Percentiles rank a stretch among this genome's conserved stretches.
phyloP scores from a whole-genome alignment of 2,113 vertebrate genomes.

The Pogona vitticeps region DNA sequence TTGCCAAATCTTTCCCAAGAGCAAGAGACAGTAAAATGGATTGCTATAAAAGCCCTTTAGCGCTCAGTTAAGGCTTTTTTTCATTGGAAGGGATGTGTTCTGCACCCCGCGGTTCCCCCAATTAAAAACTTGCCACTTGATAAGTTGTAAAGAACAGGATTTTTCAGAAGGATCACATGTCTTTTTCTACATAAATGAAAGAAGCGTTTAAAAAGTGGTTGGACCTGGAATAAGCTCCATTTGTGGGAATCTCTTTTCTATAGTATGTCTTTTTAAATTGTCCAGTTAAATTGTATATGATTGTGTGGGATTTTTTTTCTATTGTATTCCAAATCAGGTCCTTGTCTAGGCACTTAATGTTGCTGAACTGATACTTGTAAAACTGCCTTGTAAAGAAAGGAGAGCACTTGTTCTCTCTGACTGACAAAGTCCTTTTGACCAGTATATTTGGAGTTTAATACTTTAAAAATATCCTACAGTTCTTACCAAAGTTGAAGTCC shows the following conservation, averaged over 20 bases:
- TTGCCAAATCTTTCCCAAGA: neutral
- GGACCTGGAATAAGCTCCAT: neutral
- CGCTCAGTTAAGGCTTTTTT: neutral
- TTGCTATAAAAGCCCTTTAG: neutral
- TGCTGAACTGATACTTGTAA: neutral
- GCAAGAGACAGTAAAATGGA: neutral
- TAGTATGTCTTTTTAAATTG: conserved; percentile 44
- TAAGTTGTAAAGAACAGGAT: neutral
- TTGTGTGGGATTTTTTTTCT: conserved; percentile 40
- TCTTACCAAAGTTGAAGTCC: conserved; percentile 42
- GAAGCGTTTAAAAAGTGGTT: neutral
- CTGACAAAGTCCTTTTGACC: neutral
- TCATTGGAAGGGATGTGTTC: neutral
- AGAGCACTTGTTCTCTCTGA: neutral
- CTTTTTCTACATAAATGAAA: neutral
- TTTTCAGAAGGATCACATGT: neutral
- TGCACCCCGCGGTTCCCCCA: neutral
- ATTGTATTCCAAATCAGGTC: neutral
- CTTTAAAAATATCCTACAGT: neutral
- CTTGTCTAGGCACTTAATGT: neutral
- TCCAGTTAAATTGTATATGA: conserved; percentile 58
- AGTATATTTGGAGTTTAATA: conserved; percentile 20
- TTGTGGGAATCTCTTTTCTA: conserved; percentile 8
- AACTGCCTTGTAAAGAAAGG: neutral
- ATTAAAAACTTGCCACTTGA: neutral